Evolutionary conservation across 2,797 vertebrate genomes (phyloP).

Genomic region (Sebastiscus albofasciatus): DNA sequence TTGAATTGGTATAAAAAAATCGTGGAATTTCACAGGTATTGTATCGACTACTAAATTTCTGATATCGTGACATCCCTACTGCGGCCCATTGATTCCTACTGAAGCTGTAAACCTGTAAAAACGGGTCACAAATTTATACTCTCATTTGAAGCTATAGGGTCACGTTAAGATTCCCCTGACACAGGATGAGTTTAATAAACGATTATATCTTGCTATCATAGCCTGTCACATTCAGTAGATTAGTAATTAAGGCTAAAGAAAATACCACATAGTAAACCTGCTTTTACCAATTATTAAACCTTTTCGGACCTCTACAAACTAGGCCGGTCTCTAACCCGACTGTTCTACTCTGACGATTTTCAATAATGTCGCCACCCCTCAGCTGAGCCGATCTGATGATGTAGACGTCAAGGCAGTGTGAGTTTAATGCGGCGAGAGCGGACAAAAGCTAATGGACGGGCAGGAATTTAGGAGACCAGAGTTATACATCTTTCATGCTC

Average conservation of each 20-base stretch:
- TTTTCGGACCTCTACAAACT: neutral
- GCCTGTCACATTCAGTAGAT: neutral
- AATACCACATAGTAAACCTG: neutral
- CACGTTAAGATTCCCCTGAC: neutral
- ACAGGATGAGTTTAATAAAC: neutral
- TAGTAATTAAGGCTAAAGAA: neutral
- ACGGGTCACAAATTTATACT: neutral
- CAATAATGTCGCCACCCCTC: conserved; percentile 38
- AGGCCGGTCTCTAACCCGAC: neutral
- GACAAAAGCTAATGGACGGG: conserved; percentile 47
- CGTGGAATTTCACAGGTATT: too few species aligned
- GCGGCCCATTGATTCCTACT: neutral
- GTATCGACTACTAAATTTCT: too few species aligned
- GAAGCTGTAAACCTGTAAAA: neutral
- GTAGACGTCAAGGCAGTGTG: conserved; percentile 16
- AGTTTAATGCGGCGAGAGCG: conserved; percentile 40
- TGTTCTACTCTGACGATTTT: conserved; percentile 18
- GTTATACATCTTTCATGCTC: conserved; percentile 53
- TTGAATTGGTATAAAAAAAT: too few species aligned
- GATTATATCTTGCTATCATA: neutral
- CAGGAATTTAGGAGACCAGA: conserved; percentile 35
- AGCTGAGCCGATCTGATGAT: conserved; percentile 34
- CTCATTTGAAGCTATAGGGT: neutral
- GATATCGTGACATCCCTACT: neutral
- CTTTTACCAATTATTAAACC: neutral